Conservation (phyloP, 2,888 invertebrate genomes). For the Cheilosia grossa region DNA sequence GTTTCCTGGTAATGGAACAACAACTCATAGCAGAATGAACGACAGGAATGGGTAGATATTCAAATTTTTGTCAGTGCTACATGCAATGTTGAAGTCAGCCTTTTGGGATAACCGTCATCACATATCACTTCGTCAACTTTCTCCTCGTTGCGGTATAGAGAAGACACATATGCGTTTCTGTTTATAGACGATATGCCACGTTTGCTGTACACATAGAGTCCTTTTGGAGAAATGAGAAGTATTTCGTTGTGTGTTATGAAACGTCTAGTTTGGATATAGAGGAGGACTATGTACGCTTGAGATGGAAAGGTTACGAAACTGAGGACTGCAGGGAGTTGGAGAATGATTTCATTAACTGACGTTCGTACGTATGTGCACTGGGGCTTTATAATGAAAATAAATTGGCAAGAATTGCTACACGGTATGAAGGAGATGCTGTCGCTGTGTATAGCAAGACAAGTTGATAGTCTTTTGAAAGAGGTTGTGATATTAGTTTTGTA, state of each 20-base stretch:
- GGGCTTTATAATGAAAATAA: constrained; percentile 69
- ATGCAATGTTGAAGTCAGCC: constrained; percentile 65
- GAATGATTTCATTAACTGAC: constrained; percentile 48
- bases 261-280: neutral
- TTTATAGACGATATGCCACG: constrained; percentile 22
- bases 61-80: constrained; percentile 63
- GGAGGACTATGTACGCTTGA: constrained; percentile 24
- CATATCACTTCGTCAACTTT: constrained; percentile 64
- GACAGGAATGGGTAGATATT: constrained; percentile 64
- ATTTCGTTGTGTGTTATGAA: constrained; percentile 21
- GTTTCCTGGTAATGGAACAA: constrained; percentile 35
- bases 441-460: constrained; percentile 28
- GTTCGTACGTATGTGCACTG: constrained; percentile 29
- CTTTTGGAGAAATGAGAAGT: constrained; percentile 33
- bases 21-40: constrained; percentile 49
- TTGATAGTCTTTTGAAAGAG: constrained; percentile 15
- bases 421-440: no score
- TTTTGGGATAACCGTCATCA: constrained; percentile 72
- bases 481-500: neutral
- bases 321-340: constrained; percentile 3
- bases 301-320: constrained; percentile 49
- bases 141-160: neutral
- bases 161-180: constrained; percentile 42
- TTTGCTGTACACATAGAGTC: neutral
- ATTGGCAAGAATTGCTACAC: constrained; percentile 54